Evolutionary conservation across 2,113 vertebrate genomes (phyloP), one percentile per base, ranked within the genome.

Genomic region (Platichthys flesus): DNA sequence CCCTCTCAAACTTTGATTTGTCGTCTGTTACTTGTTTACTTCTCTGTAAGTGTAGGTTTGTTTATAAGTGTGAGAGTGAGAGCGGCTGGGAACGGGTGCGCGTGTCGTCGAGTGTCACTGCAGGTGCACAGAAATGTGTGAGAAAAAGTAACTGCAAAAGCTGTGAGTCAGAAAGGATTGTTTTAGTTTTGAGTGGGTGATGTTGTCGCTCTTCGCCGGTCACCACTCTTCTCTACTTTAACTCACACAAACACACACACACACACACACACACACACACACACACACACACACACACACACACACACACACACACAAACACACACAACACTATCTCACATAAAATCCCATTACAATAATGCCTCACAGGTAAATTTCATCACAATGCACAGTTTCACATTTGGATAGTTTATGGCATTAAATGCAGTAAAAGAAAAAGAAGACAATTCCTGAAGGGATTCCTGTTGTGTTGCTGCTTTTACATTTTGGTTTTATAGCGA

Each of bases 141-240:
- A 51, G 64, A 13, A 24, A 86, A 78, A 59, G 65, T 59, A 71
- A 82, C 56, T 52, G 60, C 57, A 69, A 73, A 82, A 71, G 68
- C 64, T 70, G 59, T 45, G 35, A 81, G 83, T 81, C 80, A 76
- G 42, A 85, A 47, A 66, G 74, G 63, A 62, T 72, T 59, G 61
- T 71, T 68, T 72, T 67, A 24, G 69, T 57, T 64, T 71, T 66
- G 68, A 74, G 80, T 79, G 71, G 74, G 70, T 64, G 81, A 72
- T 76, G 52, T 70, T 74, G 78, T 74, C 70, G 40, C 63, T 77
- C 74, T 66, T 78, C 61, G 58, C 62, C 69, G 71, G 71, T 80
- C 76, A 69, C 54, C 59, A n/a, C 79, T 85, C 23, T 24, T 59
- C 61, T 59, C 26, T 42, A 37, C 71, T 83, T 62, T 56, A 88